A percentile compares a stretch with the other conserved stretches of the same genome.
Conservation (phyloP, 2,797 vertebrate genomes). For the Peromyscus nudipes region DNA sequence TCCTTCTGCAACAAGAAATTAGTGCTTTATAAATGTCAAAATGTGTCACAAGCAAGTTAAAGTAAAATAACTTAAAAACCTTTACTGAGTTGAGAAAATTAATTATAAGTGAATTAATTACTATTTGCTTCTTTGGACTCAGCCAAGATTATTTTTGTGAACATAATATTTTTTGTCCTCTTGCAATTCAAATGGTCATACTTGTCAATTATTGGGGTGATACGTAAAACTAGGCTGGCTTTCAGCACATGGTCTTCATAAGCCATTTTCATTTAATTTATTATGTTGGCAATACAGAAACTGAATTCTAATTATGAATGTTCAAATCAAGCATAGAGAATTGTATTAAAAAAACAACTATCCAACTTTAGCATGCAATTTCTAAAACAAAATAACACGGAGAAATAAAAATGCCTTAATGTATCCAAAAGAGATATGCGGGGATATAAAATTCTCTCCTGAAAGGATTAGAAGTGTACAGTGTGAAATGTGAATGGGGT, state of each 20-base stretch:
- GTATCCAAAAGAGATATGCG: not conserved
- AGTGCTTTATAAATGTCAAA: slow-evolving; percentile 36
- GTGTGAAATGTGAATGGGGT: not conserved
- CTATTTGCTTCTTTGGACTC: slow-evolving; percentile 27
- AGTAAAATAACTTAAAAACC: slow-evolving; percentile 21
- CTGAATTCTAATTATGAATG: slow-evolving; percentile 42
- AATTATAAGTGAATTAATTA: slow-evolving; percentile 65
- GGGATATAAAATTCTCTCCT: slow-evolving; percentile 18
- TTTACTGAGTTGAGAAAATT: slow-evolving; percentile 50
- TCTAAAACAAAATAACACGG: slow-evolving; percentile 6
- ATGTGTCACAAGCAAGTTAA: slow-evolving; percentile 39
- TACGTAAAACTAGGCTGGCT: slow-evolving; percentile 1
- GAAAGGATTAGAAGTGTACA: not conserved
- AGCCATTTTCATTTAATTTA: slow-evolving; percentile 36
- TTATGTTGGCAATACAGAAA: slow-evolving; percentile 26
- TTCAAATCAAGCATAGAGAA: slow-evolving; percentile 52
- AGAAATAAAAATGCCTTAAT: slow-evolving; percentile 21
- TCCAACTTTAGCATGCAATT: not conserved
- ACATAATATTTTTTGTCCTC: not conserved
- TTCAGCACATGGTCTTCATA: not conserved
- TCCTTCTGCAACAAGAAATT: slow-evolving; percentile 35
- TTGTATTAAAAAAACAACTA: slow-evolving; percentile 20
- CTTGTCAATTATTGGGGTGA: not conserved
- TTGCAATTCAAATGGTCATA: not conserved
- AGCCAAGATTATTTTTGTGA: slow-evolving; percentile 37